Evolutionary conservation across 1,140 invertebrate species (phyloP).

Genomic region (Trichomalopsis sarcophagae): DNA sequence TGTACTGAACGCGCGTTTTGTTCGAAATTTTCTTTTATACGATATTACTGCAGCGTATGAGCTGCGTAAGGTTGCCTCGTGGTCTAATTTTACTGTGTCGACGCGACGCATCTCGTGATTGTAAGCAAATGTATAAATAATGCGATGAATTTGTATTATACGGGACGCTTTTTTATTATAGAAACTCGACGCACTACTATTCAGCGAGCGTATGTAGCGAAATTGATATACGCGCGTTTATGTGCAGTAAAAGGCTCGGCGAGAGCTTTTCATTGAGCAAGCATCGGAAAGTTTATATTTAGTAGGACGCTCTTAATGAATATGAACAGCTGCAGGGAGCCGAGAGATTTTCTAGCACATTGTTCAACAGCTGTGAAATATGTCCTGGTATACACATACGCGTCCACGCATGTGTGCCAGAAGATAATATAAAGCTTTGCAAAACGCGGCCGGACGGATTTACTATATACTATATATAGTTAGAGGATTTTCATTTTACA

Average conservation of each 20-base stretch:
- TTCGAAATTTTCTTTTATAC: too few species aligned
- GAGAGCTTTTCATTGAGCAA: neutral
- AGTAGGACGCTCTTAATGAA: neutral
- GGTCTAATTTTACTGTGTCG: too few species aligned
- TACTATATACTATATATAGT: too few species aligned
- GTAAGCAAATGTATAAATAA: too few species aligned
- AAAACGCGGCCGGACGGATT: neutral
- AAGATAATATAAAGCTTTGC: neutral
- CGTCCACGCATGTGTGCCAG: neutral
- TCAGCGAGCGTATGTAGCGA: neutral
- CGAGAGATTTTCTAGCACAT: neutral
- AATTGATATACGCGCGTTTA: neutral
- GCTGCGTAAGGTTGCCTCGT: too few species aligned
- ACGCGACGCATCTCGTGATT: too few species aligned
- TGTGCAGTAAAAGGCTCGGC: neutral
- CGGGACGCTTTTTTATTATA: too few species aligned
- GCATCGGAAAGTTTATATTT: neutral
- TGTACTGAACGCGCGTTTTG: too few species aligned
- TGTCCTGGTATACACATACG: neutral
- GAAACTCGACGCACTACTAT: too few species aligned
- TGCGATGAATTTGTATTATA: too few species aligned
- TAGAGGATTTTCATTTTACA: neutral
- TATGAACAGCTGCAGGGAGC: neutral
- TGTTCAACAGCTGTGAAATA: neutral
- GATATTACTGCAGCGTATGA: too few species aligned